Base-by-base conservation (phyloP, 2,888 invertebrate genomes). In the Cremastobaeus sp. region DNA sequence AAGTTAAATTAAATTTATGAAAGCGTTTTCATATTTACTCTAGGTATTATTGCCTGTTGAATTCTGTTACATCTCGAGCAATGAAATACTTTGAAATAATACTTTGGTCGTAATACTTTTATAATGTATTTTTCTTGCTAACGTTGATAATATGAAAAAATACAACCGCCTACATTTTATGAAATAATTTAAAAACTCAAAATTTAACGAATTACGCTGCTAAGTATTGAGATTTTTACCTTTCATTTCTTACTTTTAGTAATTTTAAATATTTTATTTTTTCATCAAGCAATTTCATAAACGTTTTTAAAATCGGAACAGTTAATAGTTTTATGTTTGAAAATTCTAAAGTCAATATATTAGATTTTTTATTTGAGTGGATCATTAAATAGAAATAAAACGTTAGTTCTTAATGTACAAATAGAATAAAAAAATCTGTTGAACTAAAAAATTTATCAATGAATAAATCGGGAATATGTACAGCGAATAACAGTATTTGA, bases 31-130 rank as follows among this genome's bases (percentile, higher is more conserved):
- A n/a, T n/a, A n/a, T n/a, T 35, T 17, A 37, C 32, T 11, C 14
- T 35, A 34, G 12, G 35, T 11, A 35, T 37, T 48, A 37, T 39
- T 34, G 21, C 35, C 20, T 20, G 11, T 47, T 37, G 15, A 6
- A 20, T 15, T n/a, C 20, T 30, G 32, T 39, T 50, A 39, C 62
- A 50, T 32, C 32, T 50, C 50, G 39, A 48, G 48, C 34, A 8
- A n/a, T 14, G 32, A 48, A 62, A 50, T 18, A 62, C 50, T 50
- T 21, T 15, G 9, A 62, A 62, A 48, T 62, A 62, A 62, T 62
- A 62, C 62, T 62, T 60, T 41, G 37, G 30, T 32, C 15, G 20
- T 62, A 62, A 62, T 62, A 62, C 62, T 62, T 62, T 43, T 32
- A 32, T 14, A 35, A 9, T 35, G 17, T 14, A 54, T 41, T 34